These are phyloP conservation scores for Heterodera filipjevi DNA, from an alignment of 2,888 invertebrate genomes.

Conservation along the genomic window DNA sequence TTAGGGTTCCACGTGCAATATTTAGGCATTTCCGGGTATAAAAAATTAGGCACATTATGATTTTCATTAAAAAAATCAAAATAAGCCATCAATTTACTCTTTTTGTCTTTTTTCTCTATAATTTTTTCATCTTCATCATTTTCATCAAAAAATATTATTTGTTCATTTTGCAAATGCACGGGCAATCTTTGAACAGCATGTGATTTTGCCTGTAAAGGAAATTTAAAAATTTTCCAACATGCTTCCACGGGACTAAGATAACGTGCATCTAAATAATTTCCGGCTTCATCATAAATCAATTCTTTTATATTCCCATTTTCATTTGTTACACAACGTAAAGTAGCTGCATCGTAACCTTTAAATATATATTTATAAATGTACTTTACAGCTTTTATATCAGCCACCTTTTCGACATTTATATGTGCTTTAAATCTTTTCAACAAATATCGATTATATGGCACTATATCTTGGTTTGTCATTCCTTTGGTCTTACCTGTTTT, in stretches of 20 bases:
- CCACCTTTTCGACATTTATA: conserved; percentile 7
- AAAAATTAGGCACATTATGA: too few species aligned
- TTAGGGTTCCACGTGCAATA: too few species aligned
- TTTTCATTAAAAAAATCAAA: too few species aligned
- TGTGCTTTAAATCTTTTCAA: background rate
- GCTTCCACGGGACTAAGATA: conserved; percentile 27
- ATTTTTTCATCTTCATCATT: too few species aligned
- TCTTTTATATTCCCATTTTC: conserved; percentile 16
- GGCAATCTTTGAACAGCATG: too few species aligned
- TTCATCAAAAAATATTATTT: too few species aligned
- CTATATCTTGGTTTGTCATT: conserved; percentile 6
- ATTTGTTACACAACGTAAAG: background rate
- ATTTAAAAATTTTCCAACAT: conserved; percentile 27
- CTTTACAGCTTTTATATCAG: conserved; percentile 3
- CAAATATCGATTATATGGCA: background rate
- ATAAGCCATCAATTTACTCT: too few species aligned
- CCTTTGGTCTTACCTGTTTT: background rate
- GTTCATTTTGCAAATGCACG: too few species aligned
- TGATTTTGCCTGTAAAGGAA: background rate
- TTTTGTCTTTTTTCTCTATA: too few species aligned
- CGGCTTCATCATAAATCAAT: conserved; percentile 21
- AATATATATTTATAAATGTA: conserved; percentile 11
- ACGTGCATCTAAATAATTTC: conserved; percentile 17
- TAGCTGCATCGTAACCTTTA: conserved; percentile 15
- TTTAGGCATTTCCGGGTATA: too few species aligned